Base-by-base conservation (phyloP, 1,140 invertebrate genomes). In the Dufourea novaeangliae region DNA sequence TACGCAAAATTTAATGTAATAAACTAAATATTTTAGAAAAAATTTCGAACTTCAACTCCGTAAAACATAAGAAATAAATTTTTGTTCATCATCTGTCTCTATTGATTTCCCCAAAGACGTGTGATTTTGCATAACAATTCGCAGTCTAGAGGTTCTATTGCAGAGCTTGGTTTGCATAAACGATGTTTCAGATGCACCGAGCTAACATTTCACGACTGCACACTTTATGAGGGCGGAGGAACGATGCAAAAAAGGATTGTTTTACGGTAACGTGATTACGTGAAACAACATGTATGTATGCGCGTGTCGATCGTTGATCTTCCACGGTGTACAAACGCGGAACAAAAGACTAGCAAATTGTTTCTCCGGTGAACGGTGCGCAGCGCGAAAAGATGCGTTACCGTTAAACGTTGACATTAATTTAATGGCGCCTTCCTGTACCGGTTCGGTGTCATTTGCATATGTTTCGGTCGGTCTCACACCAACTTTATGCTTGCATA, bases 321-420 rank as follows among this genome's bases (percentile, higher is more conserved):
- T 50, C 46, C 46, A 50, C 46, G 46, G 20, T n/a, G 46, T n/a
- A n/a, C 20, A 50, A 50, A 50, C 46, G 20, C 46, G 20, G 6
- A 50, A 50, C 46, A n/a, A 50, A 50, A 17, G 46, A 17, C 46
- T n/a, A 7, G 46, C 46, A 50, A 50, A 50, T 50, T n/a, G 46
- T 50, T 50, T 50, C 6, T 17, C 46, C 46, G 46, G 20, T n/a
- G 46, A n/a, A 7, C 46, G n/a, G 20, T 14, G 4, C 17, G 17
- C 20, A n/a, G 20, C 20, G n/a, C 46, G 46, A 44, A 50, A 50
- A 50, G 20, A 50, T n/a, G 20, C 46, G 46, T 50, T n/a, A 50
- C n/a, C 46, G 17, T 50, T 50, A 50, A 50, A 50, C 46, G 46
- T 50, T 50, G n/a, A 50, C 46, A 50, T 50, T 50, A n/a, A 50